Base-by-base conservation (phyloP, 1,140 invertebrate genomes). In the Odontomachus brunneus region DNA sequence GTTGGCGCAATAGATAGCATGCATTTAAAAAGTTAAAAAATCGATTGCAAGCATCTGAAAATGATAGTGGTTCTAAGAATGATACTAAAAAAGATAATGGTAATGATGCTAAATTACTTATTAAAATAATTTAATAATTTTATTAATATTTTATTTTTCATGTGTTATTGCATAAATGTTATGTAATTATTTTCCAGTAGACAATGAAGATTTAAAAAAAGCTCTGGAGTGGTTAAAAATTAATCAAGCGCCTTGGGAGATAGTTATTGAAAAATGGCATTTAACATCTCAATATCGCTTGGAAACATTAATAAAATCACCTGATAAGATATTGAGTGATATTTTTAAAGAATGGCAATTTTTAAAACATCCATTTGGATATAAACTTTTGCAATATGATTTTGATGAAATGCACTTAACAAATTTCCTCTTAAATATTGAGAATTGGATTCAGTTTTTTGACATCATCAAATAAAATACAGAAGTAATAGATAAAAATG, bases 381-480 rank as follows among this genome's bases (percentile, higher is more conserved):
- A 72, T 55, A 33, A 57, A 22, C n/a, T 72, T 22, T 22, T 57
- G 0, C 14, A 55, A 71, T 1, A 19, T 22, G 14, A 71, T 55
- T 71, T 53, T 33, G n/a, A 71, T 19, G 17, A 71, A 55, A 55
- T 71, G 26, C 11, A 71, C 2, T 53, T 71, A 53, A 19, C 26
- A 53, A 22, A 55, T 71, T 22, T 71, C 2, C 15, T 0, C 55
- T 71, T 55, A 55, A 71, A 48, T 53, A 5, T 2, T 4, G n/a
- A 71, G 7, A 71, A 71, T 22, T 71, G 67, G 67, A 71, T 53
- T 33, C 17, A 33, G 0, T 71, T 55, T 71, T 71, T 71, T 11
- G 19, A 22, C 15, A 55, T 1, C 14, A 33, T 71, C 0, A 53
- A 22, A 55, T 26, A 71, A 55, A 33, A 19, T 71, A 11, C 24